Conservation (phyloP, 2,888 invertebrate species). For the Tineola bisselliella region DNA sequence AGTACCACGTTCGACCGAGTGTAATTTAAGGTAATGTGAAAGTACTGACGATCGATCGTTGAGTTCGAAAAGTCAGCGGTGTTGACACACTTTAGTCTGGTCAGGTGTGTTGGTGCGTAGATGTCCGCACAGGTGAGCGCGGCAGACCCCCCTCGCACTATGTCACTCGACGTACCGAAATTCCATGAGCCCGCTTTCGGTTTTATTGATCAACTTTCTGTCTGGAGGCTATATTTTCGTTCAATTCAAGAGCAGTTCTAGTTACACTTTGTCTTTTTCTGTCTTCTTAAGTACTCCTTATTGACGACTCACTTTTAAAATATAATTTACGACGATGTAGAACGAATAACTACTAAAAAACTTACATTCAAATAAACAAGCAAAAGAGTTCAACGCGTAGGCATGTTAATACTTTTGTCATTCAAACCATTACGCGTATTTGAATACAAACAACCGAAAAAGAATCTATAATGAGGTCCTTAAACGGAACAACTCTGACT, state of each 20-base stretch:
- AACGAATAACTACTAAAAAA: background rate
- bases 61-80: conserved; percentile 52
- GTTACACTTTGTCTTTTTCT: background rate
- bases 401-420: too few relatives aligned
- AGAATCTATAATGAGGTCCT: background rate
- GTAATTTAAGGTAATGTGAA: conserved; percentile 65
- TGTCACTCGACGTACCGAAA: conserved; percentile 55
- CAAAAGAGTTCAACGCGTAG: conserved; percentile 61
- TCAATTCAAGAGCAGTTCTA: background rate
- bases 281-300: background rate
- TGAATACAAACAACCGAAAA: too few relatives aligned
- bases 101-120: conserved; percentile 49
- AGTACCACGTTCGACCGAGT: conserved; percentile 34
- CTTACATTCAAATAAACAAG: conserved; percentile 21
- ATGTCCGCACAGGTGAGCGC: conserved; percentile 51
- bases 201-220: conserved; percentile 49
- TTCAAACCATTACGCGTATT: too few relatives aligned
- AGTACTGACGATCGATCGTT: conserved; percentile 56
- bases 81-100: conserved; percentile 60
- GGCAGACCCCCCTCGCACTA: conserved; percentile 31
- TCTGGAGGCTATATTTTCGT: conserved; percentile 8
- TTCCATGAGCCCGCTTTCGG: conserved; percentile 58
- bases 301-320: background rate
- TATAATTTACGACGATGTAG: background rate
- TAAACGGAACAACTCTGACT: background rate